Evolutionary conservation across 2,888 invertebrate genomes (phyloP).

Genomic region (Arrhopalites spinosus): DNA sequence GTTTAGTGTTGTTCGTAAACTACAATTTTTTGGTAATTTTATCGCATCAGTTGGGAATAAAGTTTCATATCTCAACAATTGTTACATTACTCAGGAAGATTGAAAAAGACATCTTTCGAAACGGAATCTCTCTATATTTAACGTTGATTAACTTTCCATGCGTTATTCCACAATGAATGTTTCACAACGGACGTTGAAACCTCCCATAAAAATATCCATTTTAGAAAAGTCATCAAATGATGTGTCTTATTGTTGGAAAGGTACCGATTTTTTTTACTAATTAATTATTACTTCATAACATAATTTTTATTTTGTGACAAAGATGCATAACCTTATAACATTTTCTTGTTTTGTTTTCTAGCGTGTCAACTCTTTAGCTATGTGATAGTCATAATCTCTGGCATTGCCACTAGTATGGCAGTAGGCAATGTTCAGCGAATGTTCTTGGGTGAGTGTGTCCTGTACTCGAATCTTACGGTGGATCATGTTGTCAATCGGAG

Average conservation of each 20-base stretch:
- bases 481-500: constrained; percentile 16
- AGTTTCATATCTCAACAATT: neutral
- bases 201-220: constrained; percentile 53
- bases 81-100: neutral
- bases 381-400: constrained; percentile 50
- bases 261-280: no score
- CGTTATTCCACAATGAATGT: constrained; percentile 39
- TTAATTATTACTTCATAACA: no score
- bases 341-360: no score
- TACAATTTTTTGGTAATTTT: no score
- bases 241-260: constrained; percentile 55
- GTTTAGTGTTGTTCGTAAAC: no score
- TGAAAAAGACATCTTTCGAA: neutral
- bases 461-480: constrained; percentile 49
- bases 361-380: constrained; percentile 52
- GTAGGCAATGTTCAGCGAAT: constrained; percentile 48
- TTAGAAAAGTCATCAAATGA: constrained; percentile 52
- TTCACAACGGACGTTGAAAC: constrained; percentile 44
- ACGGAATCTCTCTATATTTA: neutral
- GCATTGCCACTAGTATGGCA: constrained; percentile 50
- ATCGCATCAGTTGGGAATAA: neutral
- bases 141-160: neutral
- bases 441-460: constrained; percentile 51
- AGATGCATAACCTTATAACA: no score
- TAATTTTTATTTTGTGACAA: no score